These are phyloP conservation scores for Ephydatia muelleri DNA, from an alignment of 37 sponge, comb jelly and placozoan species.

Conservation along the genomic window DNA sequence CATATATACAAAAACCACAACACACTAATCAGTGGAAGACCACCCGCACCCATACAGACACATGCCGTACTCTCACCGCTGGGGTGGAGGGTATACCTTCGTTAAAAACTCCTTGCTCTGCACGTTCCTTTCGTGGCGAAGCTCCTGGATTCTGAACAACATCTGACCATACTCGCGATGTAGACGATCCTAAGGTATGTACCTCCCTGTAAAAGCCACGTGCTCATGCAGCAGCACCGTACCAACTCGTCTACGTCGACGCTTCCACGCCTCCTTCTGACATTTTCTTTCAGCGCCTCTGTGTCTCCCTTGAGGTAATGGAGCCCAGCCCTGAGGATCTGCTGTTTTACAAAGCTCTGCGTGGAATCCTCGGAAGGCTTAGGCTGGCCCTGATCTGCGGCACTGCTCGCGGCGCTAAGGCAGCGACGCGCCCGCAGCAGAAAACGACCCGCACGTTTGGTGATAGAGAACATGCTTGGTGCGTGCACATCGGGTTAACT, in stretches of 20 bases:
- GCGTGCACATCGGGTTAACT: too few species aligned
- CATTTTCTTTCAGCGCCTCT: constrained; percentile 37
- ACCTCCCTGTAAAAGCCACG: background rate
- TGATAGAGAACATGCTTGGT: background rate
- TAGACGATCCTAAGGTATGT: constrained; percentile 5
- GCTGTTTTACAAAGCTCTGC: background rate
- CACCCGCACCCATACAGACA: background rate
- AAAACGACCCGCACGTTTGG: background rate
- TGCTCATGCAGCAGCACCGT: background rate
- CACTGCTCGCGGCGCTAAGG: background rate
- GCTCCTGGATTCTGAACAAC: background rate
- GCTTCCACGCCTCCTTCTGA: constrained; percentile 2
- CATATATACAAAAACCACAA: background rate
- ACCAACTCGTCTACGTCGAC: constrained; percentile 55
- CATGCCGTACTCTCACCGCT: background rate
- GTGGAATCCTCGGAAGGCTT: background rate
- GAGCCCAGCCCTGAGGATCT: constrained; percentile 24
- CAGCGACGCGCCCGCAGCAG: background rate
- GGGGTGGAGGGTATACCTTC: background rate
- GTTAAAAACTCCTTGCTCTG: background rate
- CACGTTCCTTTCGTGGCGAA: constrained; percentile 43
- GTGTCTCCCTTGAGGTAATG: constrained; percentile 19
- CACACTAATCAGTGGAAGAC: too few species aligned
- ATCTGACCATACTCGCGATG: constrained; percentile 10
- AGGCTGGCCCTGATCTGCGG: background rate